Evolutionary conservation across 2,797 vertebrate genomes (phyloP), one percentile per base, ranked within the genome.

Genomic region (Catharus ustulatus): DNA sequence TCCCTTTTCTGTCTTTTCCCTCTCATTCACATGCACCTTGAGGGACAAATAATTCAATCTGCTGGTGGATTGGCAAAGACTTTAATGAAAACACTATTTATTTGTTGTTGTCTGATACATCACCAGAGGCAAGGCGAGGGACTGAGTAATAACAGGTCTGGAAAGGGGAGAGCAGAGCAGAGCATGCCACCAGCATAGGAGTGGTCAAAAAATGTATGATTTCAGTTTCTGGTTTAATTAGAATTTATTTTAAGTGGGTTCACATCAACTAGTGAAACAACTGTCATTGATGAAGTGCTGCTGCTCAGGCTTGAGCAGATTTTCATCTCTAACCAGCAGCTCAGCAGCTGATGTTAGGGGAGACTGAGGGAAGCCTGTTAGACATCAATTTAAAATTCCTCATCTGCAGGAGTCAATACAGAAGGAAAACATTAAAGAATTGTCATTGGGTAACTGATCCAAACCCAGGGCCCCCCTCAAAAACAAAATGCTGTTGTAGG

Each of bases 221-320:
- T 96, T 93, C 67, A 43, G 89, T 71, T 96, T 78, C 91, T 88
- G 69, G 29, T 89, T 96, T 96, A 96, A 96, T 97, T 97, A 88
- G 89, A 93, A 93, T 90, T 90, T 94, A 84, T 96, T 96, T 96
- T 93, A 93, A 90, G 67, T 66, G 77, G 54, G 52, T 85, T 92
- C 91, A 87, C 79, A 91, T 91, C 90, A 94, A 87, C 80, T 93
- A 79, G 95, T 97, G 91, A 94, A 97, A 97, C 81, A 95, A 91
- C 68, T 91, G 91, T 73, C 90, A 76, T 48, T 95, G 96, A 96
- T 85, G 93, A 95, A 94, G 94, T 96, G 94, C 80, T 94, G 88
- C 91, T 76, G 64, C 91, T 94, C 90, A 95, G 80, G 71, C 88
- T 94, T 1, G 7, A 66, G 74, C 66, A 88, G 91, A 90, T 93